Evolutionary conservation across 2,888 invertebrate species (phyloP), one percentile per base, ranked within the genome.

Genomic region (Spisula subtruncata): DNA sequence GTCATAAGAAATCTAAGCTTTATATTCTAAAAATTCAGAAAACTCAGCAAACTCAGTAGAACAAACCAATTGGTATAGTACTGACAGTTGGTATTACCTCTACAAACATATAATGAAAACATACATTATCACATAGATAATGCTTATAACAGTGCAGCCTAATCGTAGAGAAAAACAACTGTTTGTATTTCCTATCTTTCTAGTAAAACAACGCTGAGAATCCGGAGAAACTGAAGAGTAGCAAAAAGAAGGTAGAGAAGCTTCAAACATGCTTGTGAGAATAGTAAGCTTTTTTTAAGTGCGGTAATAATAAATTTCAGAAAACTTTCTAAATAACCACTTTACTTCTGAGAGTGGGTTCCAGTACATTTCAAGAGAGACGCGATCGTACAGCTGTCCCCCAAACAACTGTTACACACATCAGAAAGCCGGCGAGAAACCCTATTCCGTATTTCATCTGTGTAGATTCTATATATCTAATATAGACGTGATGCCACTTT

Each of bases 301-400:
- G 35, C 75, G 16, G 75, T 16, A 35, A 32, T 75, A 75, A 75
- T 75, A 75, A 75, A 75, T 75, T 75, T 75, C 32, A 35, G 46
- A 81, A 82, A 71, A 82, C 85, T 89, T 89, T 75, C 81, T 79
- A 80, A 71, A 86, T 83, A 83, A 86, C 89, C 89, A 89, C 89
- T 89, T 89, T 81, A 86, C 71, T 86, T 82, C 86, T 81, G 81
- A 85, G 54, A 29, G 54, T 81, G 71, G 56, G 89, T 79, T 87
- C 84, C 89, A 87, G 87, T 80, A 87, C 87, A 89, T 89, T 89
- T 89, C 56, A 71, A 54, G 46, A 81, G 89, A 84, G 87, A 89
- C 82, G 71, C 51, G 35, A 35, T 6, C 32, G n/a, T 29, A 85
- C 89, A 89, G 89, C 89, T 89, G 89, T 66, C 20, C 12, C 10